Evolutionary conservation across 2,797 vertebrate species (phyloP), one percentile per base, ranked within the genome.

Genomic region (Holocentrus rufus): DNA sequence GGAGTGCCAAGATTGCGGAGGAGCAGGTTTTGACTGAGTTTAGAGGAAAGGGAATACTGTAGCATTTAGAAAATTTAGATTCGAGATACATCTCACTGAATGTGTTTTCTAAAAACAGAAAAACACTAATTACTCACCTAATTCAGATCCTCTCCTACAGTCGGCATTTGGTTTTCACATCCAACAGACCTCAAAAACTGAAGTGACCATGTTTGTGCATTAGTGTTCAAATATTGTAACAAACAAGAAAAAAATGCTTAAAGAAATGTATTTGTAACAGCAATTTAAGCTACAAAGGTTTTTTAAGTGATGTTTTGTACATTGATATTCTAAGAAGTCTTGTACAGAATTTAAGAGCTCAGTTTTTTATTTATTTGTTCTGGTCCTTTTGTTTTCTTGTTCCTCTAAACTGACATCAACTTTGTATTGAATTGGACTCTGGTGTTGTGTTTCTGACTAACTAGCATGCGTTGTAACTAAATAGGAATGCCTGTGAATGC

Each of bases 261-360:
- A 87, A 82, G 72, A 87, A 70, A 77, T 86, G 79, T 91, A 91
- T 94, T 94, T 95, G 83, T 93, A 92, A 93, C 92, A 93, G 90
- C 88, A 84, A 83, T 93, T 94, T 92, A 94, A 93, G 93, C 93
- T 94, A 91, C 88, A 90, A 82, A 85, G 50, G 76, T 89, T 92
- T 83, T 93, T 84, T 91, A 90, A 90, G 83, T 91, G 75, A 89
- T 69, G 70, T 93, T 95, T 95, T 94, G 91, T 94, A 94, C 86
- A 91, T 91, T 93, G 89, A 90, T 92, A 92, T 89, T 92, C 80
- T 81, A 84, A 85, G 74, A 87, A 89, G 82, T 91, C 91, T 91
- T 93, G 91, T 94, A 93, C 90, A 93, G 89, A 90, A 91, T 92
- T 92, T 83, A 80, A 81, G 74, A 87, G 76, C 74, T 89, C 84